These are phyloP conservation scores for Aythya baeri DNA, from an alignment of 2,113 vertebrate species.

Conservation along the genomic window DNA sequence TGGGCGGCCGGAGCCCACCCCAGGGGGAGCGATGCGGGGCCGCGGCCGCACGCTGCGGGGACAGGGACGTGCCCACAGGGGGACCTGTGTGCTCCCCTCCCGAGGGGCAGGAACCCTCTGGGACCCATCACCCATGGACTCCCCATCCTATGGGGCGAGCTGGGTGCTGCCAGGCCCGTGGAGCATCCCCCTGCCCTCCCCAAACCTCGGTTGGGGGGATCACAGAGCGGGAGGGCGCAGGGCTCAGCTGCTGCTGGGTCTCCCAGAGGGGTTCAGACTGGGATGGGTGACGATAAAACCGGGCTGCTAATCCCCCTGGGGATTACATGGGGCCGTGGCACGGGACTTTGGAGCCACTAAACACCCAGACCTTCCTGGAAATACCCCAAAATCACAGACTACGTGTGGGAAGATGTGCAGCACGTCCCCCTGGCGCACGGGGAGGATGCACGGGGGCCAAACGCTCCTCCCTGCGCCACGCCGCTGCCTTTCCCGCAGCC, in stretches of 20 bases:
- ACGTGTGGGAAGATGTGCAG: background rate
- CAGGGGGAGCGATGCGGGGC: slow-evolving; percentile 6
- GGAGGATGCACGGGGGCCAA: background rate
- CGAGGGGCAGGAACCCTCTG: background rate
- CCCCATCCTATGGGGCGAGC: fast-evolving
- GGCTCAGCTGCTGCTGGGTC: background rate
- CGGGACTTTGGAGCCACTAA: slow-evolving; percentile 11
- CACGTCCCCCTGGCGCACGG: fast-evolving
- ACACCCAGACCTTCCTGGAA: background rate
- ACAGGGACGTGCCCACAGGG: background rate
- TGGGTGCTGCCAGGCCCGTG: background rate
- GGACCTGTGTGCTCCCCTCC: fast-evolving
- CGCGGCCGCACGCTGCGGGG: background rate
- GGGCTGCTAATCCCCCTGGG: slow-evolving; percentile 55
- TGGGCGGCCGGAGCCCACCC: slow-evolving; percentile 67
- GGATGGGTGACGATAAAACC: slow-evolving; percentile 30
- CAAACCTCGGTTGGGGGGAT: background rate
- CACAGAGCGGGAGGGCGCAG: fast-evolving
- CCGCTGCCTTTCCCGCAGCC: background rate
- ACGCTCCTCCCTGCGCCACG: background rate
- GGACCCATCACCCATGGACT: background rate
- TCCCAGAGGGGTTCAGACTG: background rate
- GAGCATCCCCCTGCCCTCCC: background rate
- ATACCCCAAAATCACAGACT: background rate
- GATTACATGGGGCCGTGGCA: slow-evolving; percentile 21